Evolutionary conservation across 2,113 vertebrate species (phyloP), one percentile per base, ranked within the genome.

Genomic region (Capricornis sumatraensis): DNA sequence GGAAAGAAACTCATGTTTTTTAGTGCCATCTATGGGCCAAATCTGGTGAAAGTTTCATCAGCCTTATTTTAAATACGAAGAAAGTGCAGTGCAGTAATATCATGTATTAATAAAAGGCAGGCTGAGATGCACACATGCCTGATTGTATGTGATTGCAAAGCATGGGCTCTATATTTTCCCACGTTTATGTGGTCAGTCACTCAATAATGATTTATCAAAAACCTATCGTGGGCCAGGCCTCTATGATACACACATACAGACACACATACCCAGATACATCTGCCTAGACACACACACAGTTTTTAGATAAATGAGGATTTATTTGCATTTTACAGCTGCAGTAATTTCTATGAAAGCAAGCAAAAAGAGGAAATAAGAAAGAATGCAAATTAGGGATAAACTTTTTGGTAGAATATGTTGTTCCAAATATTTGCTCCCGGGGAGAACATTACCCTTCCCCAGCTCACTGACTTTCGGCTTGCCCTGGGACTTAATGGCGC

Each of bases 11-110:
- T 21, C 8, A 2, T 5, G 21, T 40, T 28, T 33, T 6, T 19
- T 64, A 67, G 78, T 28, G 74, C 97, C 98, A 96, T 76, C 98
- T 98, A 60, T 58, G 52, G 98, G 50, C 79, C 89, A 43, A 4
- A n/a, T 84, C 78, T 16, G 79, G 71, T 8, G 16, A 21, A 85
- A 83, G 36, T 78, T 88, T 89, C 47, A 57, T 62, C 33, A 33
- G 52, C 58, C 58, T 71, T 19, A 2, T 89, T 93, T 95, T 67
- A 83, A 95, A 78, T 4, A 25, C 2, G 43, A 81, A 58, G 45
- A 93, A n/a, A 91, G 10, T 2, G 10, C 3, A 52, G n/a, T 15
- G 14, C 1, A 13, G 30, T 3, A 52, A 52, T n/a, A 52, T 21
- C 78, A 50, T 33, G 5, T 50, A 52, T 81, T 81, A 45, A 71